Evolutionary conservation across 2,113 vertebrate genomes (phyloP).

Genomic region (Gopherus flavomarginatus): DNA sequence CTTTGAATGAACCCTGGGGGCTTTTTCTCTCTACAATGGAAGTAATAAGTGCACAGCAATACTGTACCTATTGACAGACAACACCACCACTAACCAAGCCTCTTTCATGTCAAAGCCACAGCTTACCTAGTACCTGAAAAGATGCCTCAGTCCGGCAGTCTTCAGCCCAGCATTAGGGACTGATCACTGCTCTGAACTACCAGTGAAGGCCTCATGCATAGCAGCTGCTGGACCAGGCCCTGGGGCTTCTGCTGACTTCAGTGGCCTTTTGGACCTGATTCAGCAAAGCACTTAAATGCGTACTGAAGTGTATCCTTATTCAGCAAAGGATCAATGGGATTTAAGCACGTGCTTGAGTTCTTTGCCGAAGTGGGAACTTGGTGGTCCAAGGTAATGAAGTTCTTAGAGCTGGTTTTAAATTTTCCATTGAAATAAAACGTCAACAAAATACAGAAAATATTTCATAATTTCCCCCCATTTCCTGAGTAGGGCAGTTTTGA

Average conservation of each 20-base stretch:
- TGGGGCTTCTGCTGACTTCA: fast-evolving
- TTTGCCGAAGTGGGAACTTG: neutral
- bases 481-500: fast-evolving
- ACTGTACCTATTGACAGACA: neutral
- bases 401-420: neutral
- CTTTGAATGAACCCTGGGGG: neutral
- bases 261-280: fast-evolving
- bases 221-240: neutral
- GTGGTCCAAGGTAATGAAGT: neutral
- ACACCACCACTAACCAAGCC: neutral
- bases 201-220: fast-evolving
- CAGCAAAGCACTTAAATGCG: neutral
- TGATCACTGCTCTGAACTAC: neutral
- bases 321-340: neutral
- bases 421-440: neutral
- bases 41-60: neutral
- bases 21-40: neutral
- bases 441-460: neutral
- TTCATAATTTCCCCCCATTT: neutral
- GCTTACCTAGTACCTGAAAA: neutral
- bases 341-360: neutral
- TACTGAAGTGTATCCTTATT: neutral
- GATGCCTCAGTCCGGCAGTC: neutral
- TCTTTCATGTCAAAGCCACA: neutral
- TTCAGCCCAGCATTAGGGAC: neutral